These are phyloP conservation scores for Trematocara unimaculatum DNA, from an alignment of 2,113 vertebrate genomes.

Conservation along the genomic window DNA sequence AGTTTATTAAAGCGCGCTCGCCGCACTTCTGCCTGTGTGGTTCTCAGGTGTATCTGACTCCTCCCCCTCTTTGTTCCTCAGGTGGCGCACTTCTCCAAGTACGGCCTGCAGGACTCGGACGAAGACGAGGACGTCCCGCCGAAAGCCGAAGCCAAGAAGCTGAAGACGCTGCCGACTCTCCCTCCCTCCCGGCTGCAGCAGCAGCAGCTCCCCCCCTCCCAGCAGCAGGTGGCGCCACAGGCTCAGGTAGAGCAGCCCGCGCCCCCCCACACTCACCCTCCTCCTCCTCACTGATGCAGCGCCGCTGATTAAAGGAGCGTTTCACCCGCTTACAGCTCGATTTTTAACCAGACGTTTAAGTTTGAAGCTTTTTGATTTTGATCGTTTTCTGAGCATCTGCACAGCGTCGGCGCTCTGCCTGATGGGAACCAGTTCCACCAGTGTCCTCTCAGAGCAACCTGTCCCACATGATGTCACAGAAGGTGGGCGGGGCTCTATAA, in stretches of 20 bases:
- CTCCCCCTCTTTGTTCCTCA: slow-evolving; percentile 30
- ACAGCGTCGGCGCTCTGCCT: background rate
- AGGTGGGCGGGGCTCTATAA: background rate
- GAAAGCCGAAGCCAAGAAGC: slow-evolving; percentile 84
- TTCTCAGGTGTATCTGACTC: background rate
- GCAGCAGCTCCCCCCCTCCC: slow-evolving; percentile 49
- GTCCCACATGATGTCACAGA: background rate
- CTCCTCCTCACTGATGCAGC: background rate
- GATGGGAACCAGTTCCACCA: background rate
- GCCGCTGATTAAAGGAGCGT: background rate
- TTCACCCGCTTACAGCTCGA: rapidly evolving
- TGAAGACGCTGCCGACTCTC: slow-evolving; percentile 75
- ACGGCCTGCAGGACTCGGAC: slow-evolving; percentile 91
- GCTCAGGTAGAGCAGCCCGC: slow-evolving; percentile 81
- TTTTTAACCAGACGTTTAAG: background rate
- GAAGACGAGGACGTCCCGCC: slow-evolving; percentile 85
- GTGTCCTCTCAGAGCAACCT: background rate
- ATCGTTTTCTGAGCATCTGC: background rate
- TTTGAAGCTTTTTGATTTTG: background rate
- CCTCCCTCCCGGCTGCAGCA: slow-evolving; percentile 42
- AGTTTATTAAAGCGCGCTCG: background rate
- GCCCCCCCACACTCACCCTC: slow-evolving; percentile 14
- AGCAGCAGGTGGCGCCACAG: slow-evolving; percentile 78
- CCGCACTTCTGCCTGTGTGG: background rate
- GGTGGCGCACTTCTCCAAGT: slow-evolving; percentile 96